These are phyloP conservation scores for Acropora tenuis DNA, from an alignment of 64 coral and sea anemone species.

Conservation along the genomic window DNA sequence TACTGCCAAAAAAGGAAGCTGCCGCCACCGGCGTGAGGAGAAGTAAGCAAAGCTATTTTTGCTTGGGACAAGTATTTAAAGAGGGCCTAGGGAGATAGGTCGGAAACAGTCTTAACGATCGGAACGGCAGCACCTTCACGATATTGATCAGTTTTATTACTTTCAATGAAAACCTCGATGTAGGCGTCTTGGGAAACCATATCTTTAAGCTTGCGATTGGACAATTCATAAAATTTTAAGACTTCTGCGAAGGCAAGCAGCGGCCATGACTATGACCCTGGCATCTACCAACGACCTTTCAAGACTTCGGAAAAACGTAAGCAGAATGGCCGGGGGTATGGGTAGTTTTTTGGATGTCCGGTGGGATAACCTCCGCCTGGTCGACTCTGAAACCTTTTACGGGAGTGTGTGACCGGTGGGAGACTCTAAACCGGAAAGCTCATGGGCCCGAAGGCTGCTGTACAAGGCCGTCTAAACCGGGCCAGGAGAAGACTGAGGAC, in stretches of 20 bases:
- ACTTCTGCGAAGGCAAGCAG: constrained; percentile 18
- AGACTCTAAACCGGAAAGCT: neutral
- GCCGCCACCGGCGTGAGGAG: neutral
- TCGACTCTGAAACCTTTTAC: constrained; percentile 15
- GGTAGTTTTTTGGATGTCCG: constrained; percentile 17
- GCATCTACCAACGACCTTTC: neutral
- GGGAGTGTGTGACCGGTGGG: neutral
- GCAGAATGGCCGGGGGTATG: constrained; percentile 60
- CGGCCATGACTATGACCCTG: constrained; percentile 1
- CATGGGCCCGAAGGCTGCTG: neutral
- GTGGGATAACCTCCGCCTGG: neutral
- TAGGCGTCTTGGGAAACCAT: constrained; percentile 2
- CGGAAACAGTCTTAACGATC: constrained; percentile 29
- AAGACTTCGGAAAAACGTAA: constrained; percentile 9
- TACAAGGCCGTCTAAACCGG: constrained; percentile 24
- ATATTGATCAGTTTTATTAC: constrained; percentile 56
- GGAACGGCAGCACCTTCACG: constrained; percentile 32
- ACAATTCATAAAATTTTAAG: constrained; percentile 1
- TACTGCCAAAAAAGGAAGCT: constrained; percentile 1
- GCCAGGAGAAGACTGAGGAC: neutral
- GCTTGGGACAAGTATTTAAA: constrained; percentile 22
- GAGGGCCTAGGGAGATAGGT: constrained; percentile 12
- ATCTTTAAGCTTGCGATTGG: neutral
- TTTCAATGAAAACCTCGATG: constrained; percentile 51
- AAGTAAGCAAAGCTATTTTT: too few relatives aligned